phyloP scores from a whole-genome alignment of 2,888 invertebrate species.

The Caenorhabditis doughertyi region DNA sequence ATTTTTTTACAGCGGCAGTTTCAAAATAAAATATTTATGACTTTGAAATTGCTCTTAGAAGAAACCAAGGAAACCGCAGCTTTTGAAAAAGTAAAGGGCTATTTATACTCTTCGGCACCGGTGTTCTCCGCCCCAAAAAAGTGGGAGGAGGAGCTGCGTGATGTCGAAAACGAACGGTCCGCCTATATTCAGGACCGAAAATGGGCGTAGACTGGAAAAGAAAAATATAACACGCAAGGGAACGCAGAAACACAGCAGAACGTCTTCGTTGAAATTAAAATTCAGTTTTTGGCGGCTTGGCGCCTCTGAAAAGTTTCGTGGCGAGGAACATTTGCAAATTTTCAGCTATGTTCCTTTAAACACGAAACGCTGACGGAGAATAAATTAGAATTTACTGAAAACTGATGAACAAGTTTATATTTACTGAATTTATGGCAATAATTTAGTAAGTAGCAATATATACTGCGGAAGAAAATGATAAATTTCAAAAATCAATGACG shows the following conservation, averaged over 20 bases:
- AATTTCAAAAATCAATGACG: constrained; percentile 26
- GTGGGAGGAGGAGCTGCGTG: constrained; percentile 42
- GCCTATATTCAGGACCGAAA: neutral
- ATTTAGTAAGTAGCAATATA: too few species aligned
- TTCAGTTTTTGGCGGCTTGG: neutral
- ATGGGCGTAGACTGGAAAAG: neutral
- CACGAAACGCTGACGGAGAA: too few species aligned
- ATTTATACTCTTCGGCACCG: constrained; percentile 25
- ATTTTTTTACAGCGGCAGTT: constrained; percentile 13
- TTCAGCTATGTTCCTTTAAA: too few species aligned
- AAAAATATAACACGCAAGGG: neutral
- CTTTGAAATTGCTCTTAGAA: neutral
- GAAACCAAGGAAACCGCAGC: neutral
- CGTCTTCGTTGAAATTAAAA: neutral
- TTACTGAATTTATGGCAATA: too few species aligned
- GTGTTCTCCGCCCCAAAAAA: constrained; percentile 21
- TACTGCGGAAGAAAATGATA: too few species aligned
- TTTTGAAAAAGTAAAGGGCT: neutral
- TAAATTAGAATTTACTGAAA: too few species aligned
- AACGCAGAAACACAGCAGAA: neutral
- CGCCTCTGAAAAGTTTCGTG: neutral
- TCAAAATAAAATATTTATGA: constrained; percentile 6
- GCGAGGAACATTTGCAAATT: neutral
- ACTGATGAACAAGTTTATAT: too few species aligned
- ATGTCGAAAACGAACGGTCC: constrained; percentile 2